Evolutionary conservation across 2,888 invertebrate species (phyloP).

Genomic region (Leptinotarsa rubiginosa): DNA sequence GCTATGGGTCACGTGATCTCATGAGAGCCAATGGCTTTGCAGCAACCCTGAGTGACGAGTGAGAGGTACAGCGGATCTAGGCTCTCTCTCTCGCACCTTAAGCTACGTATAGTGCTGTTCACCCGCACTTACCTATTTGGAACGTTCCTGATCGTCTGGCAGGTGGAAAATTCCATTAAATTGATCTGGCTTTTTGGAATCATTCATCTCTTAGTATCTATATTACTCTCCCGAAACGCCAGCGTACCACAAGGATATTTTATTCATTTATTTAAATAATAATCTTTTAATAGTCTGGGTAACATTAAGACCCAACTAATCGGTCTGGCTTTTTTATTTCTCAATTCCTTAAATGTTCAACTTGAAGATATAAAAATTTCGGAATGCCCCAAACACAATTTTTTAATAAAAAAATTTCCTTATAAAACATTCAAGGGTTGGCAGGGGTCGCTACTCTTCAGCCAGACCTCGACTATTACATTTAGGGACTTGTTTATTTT

Average conservation of each 20-base stretch:
- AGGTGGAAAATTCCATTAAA: background rate
- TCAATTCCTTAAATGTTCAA: background rate
- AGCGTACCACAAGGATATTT: background rate
- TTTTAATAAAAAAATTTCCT: background rate
- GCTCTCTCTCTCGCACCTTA: background rate
- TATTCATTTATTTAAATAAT: background rate
- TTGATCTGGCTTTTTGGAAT: background rate
- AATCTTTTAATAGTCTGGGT: background rate
- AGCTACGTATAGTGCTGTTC: background rate
- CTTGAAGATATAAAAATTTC: background rate
- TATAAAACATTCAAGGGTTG: too few species aligned
- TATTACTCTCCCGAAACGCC: background rate
- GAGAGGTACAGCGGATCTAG: background rate
- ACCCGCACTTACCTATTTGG: background rate
- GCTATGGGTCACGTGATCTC: too few species aligned
- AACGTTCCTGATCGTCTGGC: background rate
- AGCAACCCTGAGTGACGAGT: background rate
- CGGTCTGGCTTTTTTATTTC: background rate
- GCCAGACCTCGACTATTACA: too few species aligned
- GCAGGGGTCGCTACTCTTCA: too few species aligned
- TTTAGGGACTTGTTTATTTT: too few species aligned
- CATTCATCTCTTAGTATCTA: background rate
- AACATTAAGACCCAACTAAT: background rate
- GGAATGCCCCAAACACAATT: background rate
- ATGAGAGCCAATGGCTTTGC: background rate